Evolutionary conservation across 2,888 invertebrate genomes (phyloP).

Genomic region (Terebella lapidaria): DNA sequence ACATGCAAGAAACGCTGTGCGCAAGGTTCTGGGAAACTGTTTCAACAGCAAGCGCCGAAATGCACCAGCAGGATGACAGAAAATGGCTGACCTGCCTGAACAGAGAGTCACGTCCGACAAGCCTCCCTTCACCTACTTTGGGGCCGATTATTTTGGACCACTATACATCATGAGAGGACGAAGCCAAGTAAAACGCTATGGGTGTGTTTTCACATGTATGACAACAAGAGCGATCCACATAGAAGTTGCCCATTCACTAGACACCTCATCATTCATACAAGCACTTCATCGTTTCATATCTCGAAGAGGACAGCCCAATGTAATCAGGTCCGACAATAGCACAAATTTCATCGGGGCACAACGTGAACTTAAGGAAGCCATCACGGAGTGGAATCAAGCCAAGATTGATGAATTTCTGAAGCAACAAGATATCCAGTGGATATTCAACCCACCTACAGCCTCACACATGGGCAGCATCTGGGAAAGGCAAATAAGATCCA

Average conservation of each 20-base stretch:
- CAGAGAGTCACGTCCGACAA: slow-evolving; percentile 7
- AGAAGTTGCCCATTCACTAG: neutral
- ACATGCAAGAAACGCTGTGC: neutral
- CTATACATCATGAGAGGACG: neutral
- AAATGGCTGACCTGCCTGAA: neutral
- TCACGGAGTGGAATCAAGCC: slow-evolving; percentile 5
- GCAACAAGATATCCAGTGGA: no score
- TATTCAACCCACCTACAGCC: neutral
- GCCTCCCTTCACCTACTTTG: slow-evolving; percentile 12
- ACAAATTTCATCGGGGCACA: slow-evolving; percentile 14
- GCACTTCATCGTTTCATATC: slow-evolving; percentile 7
- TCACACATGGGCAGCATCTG: neutral
- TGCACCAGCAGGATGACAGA: neutral
- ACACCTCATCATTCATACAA: slow-evolving; percentile 8
- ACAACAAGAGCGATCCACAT: neutral
- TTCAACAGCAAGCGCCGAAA: neutral
- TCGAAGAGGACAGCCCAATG: slow-evolving; percentile 1
- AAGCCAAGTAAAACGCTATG: neutral
- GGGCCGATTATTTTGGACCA: slow-evolving; percentile 9
- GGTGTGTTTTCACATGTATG: neutral
- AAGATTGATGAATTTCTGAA: no score
- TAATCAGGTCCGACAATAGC: slow-evolving; percentile 12
- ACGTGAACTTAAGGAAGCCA: slow-evolving; percentile 3
- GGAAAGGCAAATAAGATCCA: neutral
- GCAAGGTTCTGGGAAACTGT: neutral